Conservation (phyloP, 1,140 invertebrate genomes). For the Melitaea cinxia region DNA sequence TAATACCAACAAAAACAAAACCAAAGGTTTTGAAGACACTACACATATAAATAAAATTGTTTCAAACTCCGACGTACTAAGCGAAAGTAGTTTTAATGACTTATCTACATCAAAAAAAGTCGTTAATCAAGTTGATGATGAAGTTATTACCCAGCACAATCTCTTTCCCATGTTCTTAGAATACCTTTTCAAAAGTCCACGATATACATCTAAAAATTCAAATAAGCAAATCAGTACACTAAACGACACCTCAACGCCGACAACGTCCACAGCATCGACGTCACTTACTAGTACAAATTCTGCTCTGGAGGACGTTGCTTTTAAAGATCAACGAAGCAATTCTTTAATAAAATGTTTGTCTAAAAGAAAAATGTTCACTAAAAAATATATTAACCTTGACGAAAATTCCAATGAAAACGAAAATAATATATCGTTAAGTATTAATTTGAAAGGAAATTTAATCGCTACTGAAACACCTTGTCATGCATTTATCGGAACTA, state of each 20-base stretch:
- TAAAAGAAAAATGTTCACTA: neutral
- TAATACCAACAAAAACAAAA: neutral
- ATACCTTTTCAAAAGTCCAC: slow-evolving; percentile 41
- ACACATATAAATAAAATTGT: neutral
- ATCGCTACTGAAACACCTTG: slow-evolving; percentile 62
- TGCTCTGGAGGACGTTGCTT: too few relatives aligned
- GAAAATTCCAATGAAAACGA: slow-evolving; percentile 21
- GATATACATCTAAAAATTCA: slow-evolving; percentile 11
- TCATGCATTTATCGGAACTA: slow-evolving; percentile 68
- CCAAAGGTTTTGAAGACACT: neutral
- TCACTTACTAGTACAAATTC: too few relatives aligned
- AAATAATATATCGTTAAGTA: slow-evolving; percentile 41
- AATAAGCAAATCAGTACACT: neutral
- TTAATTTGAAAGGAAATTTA: slow-evolving; percentile 71
- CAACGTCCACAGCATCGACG: too few relatives aligned
- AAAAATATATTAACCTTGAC: neutral
- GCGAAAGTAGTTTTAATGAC: neutral
- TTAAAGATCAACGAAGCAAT: neutral
- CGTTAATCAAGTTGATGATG: slow-evolving; percentile 10
- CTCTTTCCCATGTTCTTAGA: slow-evolving; percentile 53
- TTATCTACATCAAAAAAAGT: neutral
- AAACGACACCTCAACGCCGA: too few relatives aligned
- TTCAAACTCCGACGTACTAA: neutral
- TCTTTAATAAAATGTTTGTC: neutral
- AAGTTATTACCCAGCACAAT: slow-evolving; percentile 8